Evolutionary conservation across 2,888 invertebrate genomes (phyloP), one percentile per base, ranked within the genome.

Genomic region (Lapara coniferarum): DNA sequence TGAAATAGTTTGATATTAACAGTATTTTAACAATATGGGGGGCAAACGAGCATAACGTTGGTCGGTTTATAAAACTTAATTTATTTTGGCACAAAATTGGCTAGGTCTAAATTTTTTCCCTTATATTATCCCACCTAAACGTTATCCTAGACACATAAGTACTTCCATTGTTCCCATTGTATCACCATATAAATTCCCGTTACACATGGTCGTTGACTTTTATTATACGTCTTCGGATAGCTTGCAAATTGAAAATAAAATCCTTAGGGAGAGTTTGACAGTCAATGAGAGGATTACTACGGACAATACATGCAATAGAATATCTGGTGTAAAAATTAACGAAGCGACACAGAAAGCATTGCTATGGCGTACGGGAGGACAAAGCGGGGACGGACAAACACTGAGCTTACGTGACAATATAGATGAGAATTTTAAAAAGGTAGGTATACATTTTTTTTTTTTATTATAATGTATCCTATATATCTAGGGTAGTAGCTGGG

Each of bases 241-340:
- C 37, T 68, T 68, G 30, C 19, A 37, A 68, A 68, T 58, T 13
- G 16, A 30, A 12, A 30, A 53, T 19, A n/a, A 52, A 37, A 30
- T 51, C 51, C 46, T 52, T 53, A n/a, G 59, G 63, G 56, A 67
- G 57, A 69, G 68, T 63, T 69, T 69, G 68, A 69, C 68, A 68
- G 68, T 68, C 52, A 63, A 59, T 70, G 51, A 57, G 66, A 68
- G 69, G 70, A 49, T 66, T 67, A 73, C 71, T 72, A 71, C 37
- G 59, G 53, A 59, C 37, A 44, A 25, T 53, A n/a, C 68, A 70
- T 69, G 53, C 58, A 68, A 73, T 71, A 37, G 68, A 73, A 72
- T 25, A 73, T 58, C 46, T 19, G 52, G n/a, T 53, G 44, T 25
- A 75, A 81, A 78, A 78, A 76, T 76, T 77, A 71, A 77, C 74